phyloP scores from a whole-genome alignment of 2,888 invertebrate genomes.

The Pyrochroa serraticornis region DNA sequence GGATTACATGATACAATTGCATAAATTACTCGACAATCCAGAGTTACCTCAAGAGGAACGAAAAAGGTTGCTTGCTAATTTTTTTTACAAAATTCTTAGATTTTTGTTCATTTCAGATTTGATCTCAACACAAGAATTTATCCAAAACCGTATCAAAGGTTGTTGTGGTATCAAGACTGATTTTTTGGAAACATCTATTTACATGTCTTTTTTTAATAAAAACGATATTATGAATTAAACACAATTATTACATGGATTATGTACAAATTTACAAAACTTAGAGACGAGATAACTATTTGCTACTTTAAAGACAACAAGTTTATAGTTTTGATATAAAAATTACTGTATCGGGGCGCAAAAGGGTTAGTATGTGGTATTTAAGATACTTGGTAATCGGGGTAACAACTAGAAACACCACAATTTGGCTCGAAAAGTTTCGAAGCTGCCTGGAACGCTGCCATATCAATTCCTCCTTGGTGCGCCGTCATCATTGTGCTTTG shows the following conservation, averaged over 20 bases:
- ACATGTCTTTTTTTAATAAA: constrained; percentile 1
- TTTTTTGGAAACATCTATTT: constrained; percentile 1
- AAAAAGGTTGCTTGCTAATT: constrained; percentile 18
- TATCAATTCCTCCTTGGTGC: constrained; percentile 52
- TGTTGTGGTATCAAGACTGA: constrained; percentile 17
- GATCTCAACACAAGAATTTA: constrained; percentile 28
- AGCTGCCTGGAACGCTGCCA: constrained; percentile 56
- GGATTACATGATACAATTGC: constrained; percentile 46
- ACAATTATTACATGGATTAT: constrained; percentile 11
- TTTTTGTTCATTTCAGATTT: constrained; percentile 34
- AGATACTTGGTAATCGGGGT: constrained; percentile 53
- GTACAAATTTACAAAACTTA: constrained; percentile 34
- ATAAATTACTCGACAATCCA: constrained; percentile 33
- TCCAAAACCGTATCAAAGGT: constrained; percentile 30
- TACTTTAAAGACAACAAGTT: not conserved
- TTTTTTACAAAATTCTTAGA: constrained; percentile 1
- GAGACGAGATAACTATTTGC: not conserved
- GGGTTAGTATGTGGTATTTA: constrained; percentile 20
- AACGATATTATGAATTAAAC: not conserved
- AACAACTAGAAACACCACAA: constrained; percentile 51
- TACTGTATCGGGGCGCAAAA: constrained; percentile 3
- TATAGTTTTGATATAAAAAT: constrained; percentile 3
- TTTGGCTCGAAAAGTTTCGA: constrained; percentile 55
- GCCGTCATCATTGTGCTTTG: constrained; percentile 48
- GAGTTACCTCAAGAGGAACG: constrained; percentile 3